Base-by-base conservation (phyloP, 2,113 vertebrate species). In the Gavia stellata region DNA sequence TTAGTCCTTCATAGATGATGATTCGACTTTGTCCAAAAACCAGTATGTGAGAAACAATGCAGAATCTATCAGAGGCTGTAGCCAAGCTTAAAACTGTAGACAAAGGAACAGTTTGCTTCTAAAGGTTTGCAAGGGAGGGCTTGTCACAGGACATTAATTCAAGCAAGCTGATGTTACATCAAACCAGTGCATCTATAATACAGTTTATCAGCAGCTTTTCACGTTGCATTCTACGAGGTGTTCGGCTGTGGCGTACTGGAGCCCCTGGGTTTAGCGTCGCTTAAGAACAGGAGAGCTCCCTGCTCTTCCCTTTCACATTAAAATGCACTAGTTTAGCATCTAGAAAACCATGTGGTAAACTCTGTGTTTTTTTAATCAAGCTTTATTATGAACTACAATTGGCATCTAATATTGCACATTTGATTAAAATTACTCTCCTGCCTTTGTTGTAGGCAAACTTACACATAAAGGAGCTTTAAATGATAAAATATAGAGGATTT, bases 111-210 rank as follows among this genome's bases (percentile, higher is more conserved):
- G 70, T 97, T 97, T 86, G 74, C 94, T 96, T 90, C 77, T 92
- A 81, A 91, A 96, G 86, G 91, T 97, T 97, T 97, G 92, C 82
- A 95, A 96, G 68, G 70, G 49, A 95, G 59, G 73, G 80, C 91
- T 97, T 97, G 95, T 97, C 95, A 97, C 59, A 94, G 92, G 92
- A 97, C 94, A 96, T 97, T 96, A 97, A 97, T 94, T 98, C 93
- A 92, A 94, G 86, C 94, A 91, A 94, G 90, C 89, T 92, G 82
- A 97, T 97, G 97, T 96, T 96, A 88, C 82, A 97, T 88, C 96
- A 95, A 96, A 96, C 34, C 55, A 40, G 14, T 86, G 82, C 66
- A 96, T 97, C 86, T 96, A 90, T n/a, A 95, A 87, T 44, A 94
- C 84, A 94, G 90, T 80, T 97, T 96, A 97, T 97, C 96, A 97